Percentiles rank a stretch among this genome's conserved stretches.
These are phyloP conservation scores for Gobius niger DNA, from an alignment of 2,113 vertebrate genomes.

Conservation along the genomic window DNA sequence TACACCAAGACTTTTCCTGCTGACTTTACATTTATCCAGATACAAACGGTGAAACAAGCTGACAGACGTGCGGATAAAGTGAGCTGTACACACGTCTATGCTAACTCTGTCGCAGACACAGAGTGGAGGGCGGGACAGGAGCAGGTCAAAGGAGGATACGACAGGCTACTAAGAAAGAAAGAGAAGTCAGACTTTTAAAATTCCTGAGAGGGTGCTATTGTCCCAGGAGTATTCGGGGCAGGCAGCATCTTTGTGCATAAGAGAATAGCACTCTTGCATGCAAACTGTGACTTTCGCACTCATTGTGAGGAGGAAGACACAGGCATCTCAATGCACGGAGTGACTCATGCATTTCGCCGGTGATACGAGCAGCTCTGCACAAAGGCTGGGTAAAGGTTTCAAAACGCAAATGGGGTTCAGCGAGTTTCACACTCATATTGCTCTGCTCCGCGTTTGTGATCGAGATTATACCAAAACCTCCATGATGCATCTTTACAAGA, in stretches of 20 bases:
- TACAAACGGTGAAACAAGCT: slow-evolving; percentile 48
- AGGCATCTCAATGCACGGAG: slow-evolving; percentile 56
- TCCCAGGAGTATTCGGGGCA: slow-evolving; percentile 64
- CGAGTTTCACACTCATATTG: slow-evolving; percentile 33
- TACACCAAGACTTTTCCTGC: slow-evolving; percentile 26
- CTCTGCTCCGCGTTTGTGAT: background rate
- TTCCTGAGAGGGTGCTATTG: slow-evolving; percentile 56
- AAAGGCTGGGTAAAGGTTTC: slow-evolving; percentile 41
- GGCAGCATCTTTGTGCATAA: slow-evolving; percentile 55
- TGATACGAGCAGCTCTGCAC: slow-evolving; percentile 12
- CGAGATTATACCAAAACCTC: background rate
- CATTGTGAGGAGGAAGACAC: slow-evolving; percentile 59
- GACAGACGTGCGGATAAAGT: slow-evolving; percentile 49
- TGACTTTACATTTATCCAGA: slow-evolving; percentile 44
- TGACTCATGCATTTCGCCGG: slow-evolving; percentile 68
- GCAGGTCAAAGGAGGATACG: slow-evolving; percentile 50
- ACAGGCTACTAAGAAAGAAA: slow-evolving; percentile 5
- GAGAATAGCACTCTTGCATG: slow-evolving; percentile 54
- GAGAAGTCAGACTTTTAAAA: slow-evolving; percentile 44
- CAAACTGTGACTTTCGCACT: slow-evolving; percentile 71
- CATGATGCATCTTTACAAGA: slow-evolving; percentile 4
- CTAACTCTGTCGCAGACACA: slow-evolving; percentile 40
- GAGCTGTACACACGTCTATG: slow-evolving; percentile 47
- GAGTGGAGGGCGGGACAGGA: slow-evolving; percentile 7
- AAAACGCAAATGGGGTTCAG: slow-evolving; percentile 23